Evolutionary conservation across 2,797 vertebrate species (phyloP).

Genomic region (Coracias cyanogaster): DNA sequence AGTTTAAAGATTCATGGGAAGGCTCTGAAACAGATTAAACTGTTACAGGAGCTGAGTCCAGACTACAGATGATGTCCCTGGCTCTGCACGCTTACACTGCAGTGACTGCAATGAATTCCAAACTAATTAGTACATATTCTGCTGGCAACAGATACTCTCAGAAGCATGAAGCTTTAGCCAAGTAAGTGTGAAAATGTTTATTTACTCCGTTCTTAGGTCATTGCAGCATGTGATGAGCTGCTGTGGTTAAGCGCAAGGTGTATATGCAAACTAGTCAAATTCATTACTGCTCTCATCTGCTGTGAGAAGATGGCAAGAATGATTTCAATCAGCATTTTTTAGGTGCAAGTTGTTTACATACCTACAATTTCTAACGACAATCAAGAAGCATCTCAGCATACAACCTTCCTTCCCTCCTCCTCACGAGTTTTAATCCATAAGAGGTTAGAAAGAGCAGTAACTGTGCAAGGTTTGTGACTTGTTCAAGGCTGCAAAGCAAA

Average conservation of each 20-base stretch:
- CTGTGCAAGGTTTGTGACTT: background rate
- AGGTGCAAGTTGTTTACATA: background rate
- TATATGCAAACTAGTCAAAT: background rate
- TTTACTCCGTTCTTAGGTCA: background rate
- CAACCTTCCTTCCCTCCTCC: background rate
- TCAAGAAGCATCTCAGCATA: background rate
- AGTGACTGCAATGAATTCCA: background rate
- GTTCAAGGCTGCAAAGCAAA: background rate
- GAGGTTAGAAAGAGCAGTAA: background rate
- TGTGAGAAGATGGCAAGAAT: background rate
- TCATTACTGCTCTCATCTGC: background rate
- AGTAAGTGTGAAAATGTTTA: background rate
- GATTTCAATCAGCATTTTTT: slow-evolving; percentile 20
- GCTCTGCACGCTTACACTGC: background rate
- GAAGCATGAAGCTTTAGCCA: background rate
- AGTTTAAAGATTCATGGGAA: background rate
- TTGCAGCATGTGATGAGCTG: background rate
- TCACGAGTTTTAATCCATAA: background rate
- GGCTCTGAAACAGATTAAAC: background rate
- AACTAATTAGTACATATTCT: background rate
- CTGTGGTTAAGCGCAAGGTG: background rate
- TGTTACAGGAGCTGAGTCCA: background rate
- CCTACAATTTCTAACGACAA: background rate
- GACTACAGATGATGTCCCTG: background rate
- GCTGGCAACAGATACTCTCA: background rate